Evolutionary conservation across 1,140 invertebrate species (phyloP).

Genomic region (Planococcus citri): DNA sequence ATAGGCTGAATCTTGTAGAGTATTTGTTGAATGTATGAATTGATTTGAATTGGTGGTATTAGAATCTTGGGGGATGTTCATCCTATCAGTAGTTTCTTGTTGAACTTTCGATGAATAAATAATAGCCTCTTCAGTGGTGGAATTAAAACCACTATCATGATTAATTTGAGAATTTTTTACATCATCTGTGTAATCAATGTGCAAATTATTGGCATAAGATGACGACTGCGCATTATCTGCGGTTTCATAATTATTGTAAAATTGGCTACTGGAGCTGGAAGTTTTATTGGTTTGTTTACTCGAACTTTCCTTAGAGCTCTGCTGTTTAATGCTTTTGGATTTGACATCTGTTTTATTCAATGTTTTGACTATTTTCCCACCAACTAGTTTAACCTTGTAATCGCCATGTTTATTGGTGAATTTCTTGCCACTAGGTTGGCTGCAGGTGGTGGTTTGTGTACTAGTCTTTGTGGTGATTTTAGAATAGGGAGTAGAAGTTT

Average conservation of each 20-base stretch:
- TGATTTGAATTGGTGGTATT: background rate
- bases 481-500: background rate
- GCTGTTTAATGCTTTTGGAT: no score
- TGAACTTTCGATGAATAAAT: background rate
- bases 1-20: background rate
- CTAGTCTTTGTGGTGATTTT: background rate
- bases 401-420: background rate
- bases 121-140: background rate
- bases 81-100: background rate
- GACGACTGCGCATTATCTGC: background rate
- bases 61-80: background rate
- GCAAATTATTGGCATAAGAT: background rate
- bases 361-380: conserved; percentile 26
- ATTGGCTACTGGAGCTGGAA: background rate
- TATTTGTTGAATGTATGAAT: background rate
- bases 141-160: background rate
- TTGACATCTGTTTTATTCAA: background rate
- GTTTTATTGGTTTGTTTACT: background rate
- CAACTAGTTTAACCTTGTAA: conserved; percentile 24
- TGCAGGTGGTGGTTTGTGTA: background rate
- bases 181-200: background rate
- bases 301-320: no score
- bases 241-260: background rate
- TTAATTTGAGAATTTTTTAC: background rate
- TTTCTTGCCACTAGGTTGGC: background rate